Evolutionary conservation across 2,113 vertebrate species (phyloP).

Genomic region (Rhinoptilus africanus): DNA sequence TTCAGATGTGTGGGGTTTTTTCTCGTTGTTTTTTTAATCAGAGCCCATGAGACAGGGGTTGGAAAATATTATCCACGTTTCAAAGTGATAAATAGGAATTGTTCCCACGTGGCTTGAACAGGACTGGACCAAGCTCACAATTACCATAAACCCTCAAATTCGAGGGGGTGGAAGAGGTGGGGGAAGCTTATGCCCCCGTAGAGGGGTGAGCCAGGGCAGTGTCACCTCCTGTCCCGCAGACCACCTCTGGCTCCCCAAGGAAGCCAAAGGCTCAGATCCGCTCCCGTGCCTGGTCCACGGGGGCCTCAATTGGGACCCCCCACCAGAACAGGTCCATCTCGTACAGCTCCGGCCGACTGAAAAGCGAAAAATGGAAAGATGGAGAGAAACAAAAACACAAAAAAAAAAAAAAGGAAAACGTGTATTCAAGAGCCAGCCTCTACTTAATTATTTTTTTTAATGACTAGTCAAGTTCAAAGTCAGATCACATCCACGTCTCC

Average conservation of each 20-base stretch:
- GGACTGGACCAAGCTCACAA: background rate
- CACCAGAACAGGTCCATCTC: background rate
- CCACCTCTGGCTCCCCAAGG: background rate
- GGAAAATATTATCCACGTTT: conserved; percentile 23
- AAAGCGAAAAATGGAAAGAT: background rate
- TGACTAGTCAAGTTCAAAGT: background rate
- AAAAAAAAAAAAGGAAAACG: background rate
- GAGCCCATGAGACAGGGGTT: background rate
- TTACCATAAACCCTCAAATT: background rate
- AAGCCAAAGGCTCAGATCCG: background rate
- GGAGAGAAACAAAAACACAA: background rate
- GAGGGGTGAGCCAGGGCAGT: background rate
- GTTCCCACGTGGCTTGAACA: background rate
- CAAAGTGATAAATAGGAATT: conserved; percentile 44
- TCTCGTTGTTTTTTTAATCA: conserved; percentile 15
- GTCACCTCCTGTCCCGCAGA: background rate
- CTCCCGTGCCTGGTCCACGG: background rate
- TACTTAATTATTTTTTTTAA: background rate
- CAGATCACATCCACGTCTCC: background rate
- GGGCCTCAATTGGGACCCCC: accelerated
- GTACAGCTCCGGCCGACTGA: background rate
- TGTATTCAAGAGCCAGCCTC: background rate
- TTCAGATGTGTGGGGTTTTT: background rate
- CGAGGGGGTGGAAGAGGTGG: background rate
- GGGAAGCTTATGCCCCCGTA: background rate